Evolutionary conservation across 2,888 invertebrate genomes (phyloP).

Genomic region (Hypolimnas misippus): DNA sequence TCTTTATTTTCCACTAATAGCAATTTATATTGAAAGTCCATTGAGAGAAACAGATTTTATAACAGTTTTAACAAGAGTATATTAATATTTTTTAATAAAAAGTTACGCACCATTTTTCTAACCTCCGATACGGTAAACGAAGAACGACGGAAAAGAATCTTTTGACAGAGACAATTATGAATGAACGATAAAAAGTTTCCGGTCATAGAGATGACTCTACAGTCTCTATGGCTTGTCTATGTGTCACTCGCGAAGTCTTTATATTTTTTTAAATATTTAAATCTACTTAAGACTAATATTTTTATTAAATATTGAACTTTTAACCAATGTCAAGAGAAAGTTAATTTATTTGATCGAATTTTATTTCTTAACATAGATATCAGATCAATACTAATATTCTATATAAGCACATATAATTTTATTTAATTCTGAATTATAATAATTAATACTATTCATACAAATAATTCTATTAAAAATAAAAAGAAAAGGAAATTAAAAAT

Average conservation of each 20-base stretch:
- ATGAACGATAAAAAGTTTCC: slow-evolving; percentile 58
- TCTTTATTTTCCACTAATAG: slow-evolving; percentile 5
- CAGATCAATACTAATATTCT: no score
- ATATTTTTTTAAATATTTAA: neutral
- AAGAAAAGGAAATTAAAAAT: no score
- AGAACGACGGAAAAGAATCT: slow-evolving; percentile 74
- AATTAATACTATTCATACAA: no score
- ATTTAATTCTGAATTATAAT: no score
- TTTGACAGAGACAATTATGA: slow-evolving; percentile 60
- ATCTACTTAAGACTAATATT: no score
- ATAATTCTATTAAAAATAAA: no score
- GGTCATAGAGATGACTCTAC: slow-evolving; percentile 36
- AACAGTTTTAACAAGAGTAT: neutral
- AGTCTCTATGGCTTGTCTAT: neutral
- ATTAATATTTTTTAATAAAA: slow-evolving; percentile 52
- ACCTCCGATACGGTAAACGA: slow-evolving; percentile 78
- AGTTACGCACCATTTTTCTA: slow-evolving; percentile 81
- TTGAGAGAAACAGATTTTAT: neutral
- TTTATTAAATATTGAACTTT: no score
- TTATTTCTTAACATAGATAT: no score
- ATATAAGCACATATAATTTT: no score
- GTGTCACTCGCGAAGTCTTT: neutral
- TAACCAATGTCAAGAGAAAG: no score
- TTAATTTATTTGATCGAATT: no score
- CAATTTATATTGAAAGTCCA: neutral